A percentile compares a stretch with the other conserved stretches of the same genome.
These are phyloP conservation scores for Augiades crinisus DNA, from an alignment of 2,888 invertebrate species.

Conservation along the genomic window DNA sequence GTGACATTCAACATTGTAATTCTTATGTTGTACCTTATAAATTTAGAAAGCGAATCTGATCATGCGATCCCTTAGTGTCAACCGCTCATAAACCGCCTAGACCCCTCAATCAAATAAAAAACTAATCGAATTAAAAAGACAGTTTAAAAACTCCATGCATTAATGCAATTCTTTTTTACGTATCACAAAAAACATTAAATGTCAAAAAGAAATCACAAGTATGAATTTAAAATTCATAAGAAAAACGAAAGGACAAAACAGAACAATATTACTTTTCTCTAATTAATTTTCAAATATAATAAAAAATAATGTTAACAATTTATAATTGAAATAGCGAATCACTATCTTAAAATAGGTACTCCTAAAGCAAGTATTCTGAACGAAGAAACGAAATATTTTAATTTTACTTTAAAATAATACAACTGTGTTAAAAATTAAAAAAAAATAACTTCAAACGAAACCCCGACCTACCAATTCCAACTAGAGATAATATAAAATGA, in stretches of 20 bases:
- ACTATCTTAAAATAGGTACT: slow-evolving; percentile 39
- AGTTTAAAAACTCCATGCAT: slow-evolving; percentile 70
- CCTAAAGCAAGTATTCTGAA: slow-evolving; percentile 24
- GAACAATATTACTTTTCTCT: slow-evolving; percentile 53
- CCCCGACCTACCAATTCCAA: slow-evolving; percentile 12
- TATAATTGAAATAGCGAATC: slow-evolving; percentile 42
- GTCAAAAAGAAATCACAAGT: slow-evolving; percentile 80
- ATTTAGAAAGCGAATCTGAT: slow-evolving; percentile 46
- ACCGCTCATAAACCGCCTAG: slow-evolving; percentile 47
- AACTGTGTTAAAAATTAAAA: background rate
- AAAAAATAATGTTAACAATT: slow-evolving; percentile 47
- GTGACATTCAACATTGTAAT: slow-evolving; percentile 60
- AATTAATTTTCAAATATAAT: slow-evolving; percentile 38
- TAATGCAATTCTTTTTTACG: slow-evolving; percentile 75
- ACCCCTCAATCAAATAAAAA: slow-evolving; percentile 52
- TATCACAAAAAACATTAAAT: slow-evolving; percentile 82
- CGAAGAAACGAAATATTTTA: slow-evolving; percentile 25
- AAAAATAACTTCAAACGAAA: background rate
- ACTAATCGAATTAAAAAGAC: slow-evolving; percentile 48
- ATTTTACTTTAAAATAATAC: slow-evolving; percentile 1
- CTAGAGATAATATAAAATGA: background rate
- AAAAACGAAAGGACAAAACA: slow-evolving; percentile 68
- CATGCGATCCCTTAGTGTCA: slow-evolving; percentile 47
- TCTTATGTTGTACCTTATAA: slow-evolving; percentile 67
- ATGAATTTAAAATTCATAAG: slow-evolving; percentile 81